Evolutionary conservation across 2,888 invertebrate species (phyloP), one percentile per base, ranked within the genome.

Genomic region (Agrilus cyanescens): DNA sequence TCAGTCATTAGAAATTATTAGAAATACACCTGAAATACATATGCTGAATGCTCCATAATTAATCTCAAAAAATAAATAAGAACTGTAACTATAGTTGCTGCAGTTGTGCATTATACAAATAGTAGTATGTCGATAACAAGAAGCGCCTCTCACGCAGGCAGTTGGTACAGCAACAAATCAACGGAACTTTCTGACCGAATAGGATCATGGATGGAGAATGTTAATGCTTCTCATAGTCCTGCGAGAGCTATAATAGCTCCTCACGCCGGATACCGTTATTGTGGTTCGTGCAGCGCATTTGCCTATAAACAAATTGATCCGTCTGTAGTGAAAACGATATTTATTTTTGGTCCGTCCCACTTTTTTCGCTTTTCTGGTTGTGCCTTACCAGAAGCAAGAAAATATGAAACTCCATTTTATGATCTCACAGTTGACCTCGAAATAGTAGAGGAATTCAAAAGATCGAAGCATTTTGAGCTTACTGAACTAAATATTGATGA

Each of bases 221-320:
- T 86, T 0, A 83, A 85, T 48, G 69, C 85, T 15, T 76, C 76
- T 2, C 85, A 86, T 60, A 85, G 85, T 18, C 88, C 89, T 12
- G 88, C 88, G 2, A 72, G 86, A 53, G 88, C 88, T 20, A 82
- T 89, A 32, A 88, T 89, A 57, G 84, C 87, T 5, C 88, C 87
- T 2, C 94, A 95, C 69, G 95, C 95, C 15, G 94, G 94, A 0
- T 95, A 95, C 60, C 83, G 83, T 4, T 95, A 94, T 62, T 93
- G 93, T 67, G 95, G 95, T 37, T 83, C 86, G 8, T 91, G 91
- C 66, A 86, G 86, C 46, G 95, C 86, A 0, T 86, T 79, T 67
- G 94, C 93, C 3, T 95, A 91, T 67, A 80, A 89, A 54, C 93
- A 95, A 75, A 77, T 95, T 55, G 86, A 89, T 58, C 89, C 85